Conservation (phyloP, 2,888 invertebrate species). For the Calliscelio sp. region DNA sequence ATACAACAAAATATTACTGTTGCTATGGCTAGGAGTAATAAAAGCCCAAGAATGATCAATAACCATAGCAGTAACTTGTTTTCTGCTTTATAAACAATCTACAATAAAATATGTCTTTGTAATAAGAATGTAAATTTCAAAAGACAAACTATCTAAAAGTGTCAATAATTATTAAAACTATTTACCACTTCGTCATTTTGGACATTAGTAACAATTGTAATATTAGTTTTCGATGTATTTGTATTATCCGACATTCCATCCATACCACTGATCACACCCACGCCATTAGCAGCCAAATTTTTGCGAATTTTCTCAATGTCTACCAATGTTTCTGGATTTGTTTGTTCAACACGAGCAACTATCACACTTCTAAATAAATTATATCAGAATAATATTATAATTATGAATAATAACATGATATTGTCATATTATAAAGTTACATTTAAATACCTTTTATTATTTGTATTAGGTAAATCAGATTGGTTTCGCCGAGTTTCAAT, state of each 20-base stretch:
- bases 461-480: constrained; percentile 69
- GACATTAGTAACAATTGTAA: constrained; percentile 63
- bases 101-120: constrained; percentile 82
- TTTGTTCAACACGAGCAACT: constrained; percentile 83
- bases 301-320: constrained; percentile 84
- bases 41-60: constrained; percentile 91
- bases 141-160: no score
- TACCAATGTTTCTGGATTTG: constrained; percentile 81
- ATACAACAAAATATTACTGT: constrained; percentile 93
- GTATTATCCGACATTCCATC: constrained; percentile 65
- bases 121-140: not conserved
- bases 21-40: constrained; percentile 91
- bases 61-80: constrained; percentile 92
- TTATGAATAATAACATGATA: not conserved
- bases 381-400: not conserved
- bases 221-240: constrained; percentile 22
- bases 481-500: constrained; percentile 78
- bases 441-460: constrained; percentile 79
- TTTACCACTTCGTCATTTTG: constrained; percentile 81
- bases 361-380: constrained; percentile 81
- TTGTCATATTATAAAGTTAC: not conserved
- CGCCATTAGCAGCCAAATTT: constrained; percentile 83
- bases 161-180: no score
- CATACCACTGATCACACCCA: constrained; percentile 82
- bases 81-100: constrained; percentile 91